Evolutionary conservation across 2,888 invertebrate genomes (phyloP).

Genomic region (Isotomurus palustris): DNA sequence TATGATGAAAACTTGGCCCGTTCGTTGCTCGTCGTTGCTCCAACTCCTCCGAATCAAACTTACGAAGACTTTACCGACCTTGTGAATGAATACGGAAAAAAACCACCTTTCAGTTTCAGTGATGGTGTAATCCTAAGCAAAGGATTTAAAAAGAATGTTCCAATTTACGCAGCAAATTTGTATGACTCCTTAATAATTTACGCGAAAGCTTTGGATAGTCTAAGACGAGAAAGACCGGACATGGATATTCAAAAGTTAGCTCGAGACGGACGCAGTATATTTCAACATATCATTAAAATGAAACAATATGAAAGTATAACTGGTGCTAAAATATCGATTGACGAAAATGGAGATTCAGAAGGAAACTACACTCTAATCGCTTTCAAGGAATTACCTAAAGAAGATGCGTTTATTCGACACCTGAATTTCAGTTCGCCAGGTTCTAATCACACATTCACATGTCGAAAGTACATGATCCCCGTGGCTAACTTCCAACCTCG

Average conservation of each 20-base stretch:
- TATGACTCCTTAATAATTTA: conserved; percentile 93
- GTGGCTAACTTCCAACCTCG: conserved; percentile 53
- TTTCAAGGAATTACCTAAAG: conserved; percentile 56
- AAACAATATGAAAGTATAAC: conserved; percentile 88
- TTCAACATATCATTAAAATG: conserved; percentile 77
- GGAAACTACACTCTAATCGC: conserved; percentile 95
- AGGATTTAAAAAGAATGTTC: conserved; percentile 65
- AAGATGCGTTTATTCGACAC: conserved; percentile 17
- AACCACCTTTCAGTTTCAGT: conserved; percentile 76
- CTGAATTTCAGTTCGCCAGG: conserved; percentile 11
- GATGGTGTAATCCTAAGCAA: conserved; percentile 1
- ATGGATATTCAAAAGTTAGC: conserved; percentile 64
- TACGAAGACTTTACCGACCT: conserved; percentile 67
- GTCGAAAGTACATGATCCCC: conserved; percentile 72
- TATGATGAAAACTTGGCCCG: conserved; percentile 56
- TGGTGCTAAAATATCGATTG: conserved; percentile 86
- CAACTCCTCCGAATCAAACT: conserved; percentile 69
- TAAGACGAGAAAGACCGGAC: conserved; percentile 58
- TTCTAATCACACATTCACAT: conserved; percentile 57
- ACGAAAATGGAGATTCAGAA: conserved; percentile 89
- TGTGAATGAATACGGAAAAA: conserved; percentile 72
- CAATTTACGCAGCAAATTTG: conserved; percentile 86
- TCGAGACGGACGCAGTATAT: conserved; percentile 79
- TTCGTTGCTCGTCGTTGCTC: conserved; percentile 81
- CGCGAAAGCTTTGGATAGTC: conserved; percentile 74